Conservation (phyloP, 2,797 vertebrate species). For the Sebastes oblongus region DNA sequence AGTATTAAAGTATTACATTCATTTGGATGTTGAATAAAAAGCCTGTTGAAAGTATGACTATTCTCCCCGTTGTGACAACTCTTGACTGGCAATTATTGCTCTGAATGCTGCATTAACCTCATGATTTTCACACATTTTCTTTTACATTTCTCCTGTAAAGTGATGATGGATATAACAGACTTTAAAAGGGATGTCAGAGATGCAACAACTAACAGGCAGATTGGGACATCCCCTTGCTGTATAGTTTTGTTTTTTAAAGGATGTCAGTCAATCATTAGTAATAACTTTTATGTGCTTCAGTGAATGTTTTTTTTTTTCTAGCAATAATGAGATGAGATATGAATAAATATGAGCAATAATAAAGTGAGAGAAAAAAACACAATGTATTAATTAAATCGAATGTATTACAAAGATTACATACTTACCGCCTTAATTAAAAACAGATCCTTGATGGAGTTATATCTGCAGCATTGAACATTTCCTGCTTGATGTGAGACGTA, state of each 20-base stretch:
- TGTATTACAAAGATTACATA: not conserved
- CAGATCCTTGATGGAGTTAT: not conserved
- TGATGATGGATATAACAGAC: not conserved
- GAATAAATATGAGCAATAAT: not conserved
- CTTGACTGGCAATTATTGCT: not conserved
- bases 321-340: not conserved
- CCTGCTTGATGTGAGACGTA: not conserved
- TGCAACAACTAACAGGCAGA: not conserved
- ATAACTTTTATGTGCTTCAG: not conserved
- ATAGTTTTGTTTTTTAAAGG: not conserved
- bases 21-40: constrained; percentile 17
- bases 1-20: constrained; percentile 16
- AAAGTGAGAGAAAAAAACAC: not conserved
- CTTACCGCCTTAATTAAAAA: not conserved
- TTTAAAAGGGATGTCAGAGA: not conserved
- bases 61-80: not conserved
- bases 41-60: not conserved
- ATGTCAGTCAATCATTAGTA: not conserved
- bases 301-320: not conserved
- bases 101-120: not conserved
- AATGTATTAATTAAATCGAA: not conserved
- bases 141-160: not conserved
- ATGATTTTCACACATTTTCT: not conserved
- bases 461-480: not conserved
- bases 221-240: not conserved